These are phyloP conservation scores for Lepidostoma basale DNA, from an alignment of 1,140 invertebrate genomes.

Conservation along the genomic window DNA sequence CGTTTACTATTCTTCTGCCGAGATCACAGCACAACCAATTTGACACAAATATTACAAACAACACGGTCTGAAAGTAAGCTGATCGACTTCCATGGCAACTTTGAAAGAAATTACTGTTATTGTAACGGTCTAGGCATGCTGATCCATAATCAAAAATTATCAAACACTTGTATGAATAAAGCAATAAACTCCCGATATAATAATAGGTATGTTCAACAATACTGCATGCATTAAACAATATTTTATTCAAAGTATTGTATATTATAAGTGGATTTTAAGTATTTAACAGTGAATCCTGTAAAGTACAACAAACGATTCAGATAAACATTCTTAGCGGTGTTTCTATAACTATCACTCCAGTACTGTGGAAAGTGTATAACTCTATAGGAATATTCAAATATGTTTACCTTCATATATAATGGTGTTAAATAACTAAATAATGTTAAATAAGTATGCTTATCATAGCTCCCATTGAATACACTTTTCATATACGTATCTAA, in stretches of 20 bases:
- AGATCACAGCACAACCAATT: slow-evolving; percentile 33
- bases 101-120: slow-evolving; percentile 38
- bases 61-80: slow-evolving; percentile 43
- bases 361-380: not conserved
- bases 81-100: slow-evolving; percentile 41
- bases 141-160: slow-evolving; percentile 42
- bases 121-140: slow-evolving; percentile 45
- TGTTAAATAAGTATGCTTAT: not conserved
- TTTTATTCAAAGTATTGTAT: not conserved
- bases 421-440: not conserved
- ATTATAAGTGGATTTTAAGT: slow-evolving; percentile 1
- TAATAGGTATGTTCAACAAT: no score
- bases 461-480: not conserved
- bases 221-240: slow-evolving; percentile 42
- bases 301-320: not conserved
- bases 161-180: slow-evolving; percentile 45
- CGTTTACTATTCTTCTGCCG: slow-evolving; percentile 30
- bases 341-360: not conserved
- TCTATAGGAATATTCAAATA: not conserved
- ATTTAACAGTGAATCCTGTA: slow-evolving; percentile 15
- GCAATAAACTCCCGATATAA: slow-evolving; percentile 42
- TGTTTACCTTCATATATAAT: not conserved
- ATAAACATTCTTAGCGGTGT: not conserved
- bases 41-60: slow-evolving; percentile 41
- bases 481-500: not conserved